phyloP scores from a whole-genome alignment of 2,797 vertebrate species.

The Diglossa cyanea region DNA sequence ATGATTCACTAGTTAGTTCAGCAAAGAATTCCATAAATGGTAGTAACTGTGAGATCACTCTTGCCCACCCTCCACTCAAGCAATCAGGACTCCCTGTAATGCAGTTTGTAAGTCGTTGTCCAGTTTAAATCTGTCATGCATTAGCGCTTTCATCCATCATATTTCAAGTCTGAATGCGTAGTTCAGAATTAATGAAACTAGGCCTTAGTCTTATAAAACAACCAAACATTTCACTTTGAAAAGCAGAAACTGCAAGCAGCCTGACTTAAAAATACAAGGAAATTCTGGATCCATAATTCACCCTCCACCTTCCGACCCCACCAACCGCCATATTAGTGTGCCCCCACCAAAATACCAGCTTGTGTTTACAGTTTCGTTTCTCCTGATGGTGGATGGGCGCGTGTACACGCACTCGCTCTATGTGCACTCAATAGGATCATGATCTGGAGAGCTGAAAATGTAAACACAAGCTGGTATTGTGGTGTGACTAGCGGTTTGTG shows the following conservation, averaged over 20 bases:
- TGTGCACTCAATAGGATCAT: slow-evolving; percentile 81
- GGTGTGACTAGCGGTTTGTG: slow-evolving; percentile 81
- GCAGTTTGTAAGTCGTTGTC: neutral
- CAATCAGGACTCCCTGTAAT: neutral
- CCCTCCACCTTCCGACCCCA: slow-evolving; percentile 77
- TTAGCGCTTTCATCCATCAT: neutral
- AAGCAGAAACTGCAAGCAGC: slow-evolving; percentile 74
- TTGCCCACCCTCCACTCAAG: neutral
- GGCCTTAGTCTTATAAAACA: slow-evolving; percentile 64
- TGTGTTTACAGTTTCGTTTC: slow-evolving; percentile 80
- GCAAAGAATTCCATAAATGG: neutral
- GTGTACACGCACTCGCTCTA: slow-evolving; percentile 79
- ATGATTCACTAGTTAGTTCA: neutral
- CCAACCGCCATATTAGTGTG: slow-evolving; percentile 81
- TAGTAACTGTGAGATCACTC: neutral
- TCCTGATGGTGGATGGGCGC: slow-evolving; percentile 79
- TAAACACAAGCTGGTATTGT: slow-evolving; percentile 85
- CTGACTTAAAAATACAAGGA: slow-evolving; percentile 78
- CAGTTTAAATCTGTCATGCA: neutral
- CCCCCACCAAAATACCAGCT: slow-evolving; percentile 84
- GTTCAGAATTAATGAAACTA: slow-evolving; percentile 47
- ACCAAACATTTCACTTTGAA: slow-evolving; percentile 65
- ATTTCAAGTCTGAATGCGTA: neutral
- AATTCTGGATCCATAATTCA: slow-evolving; percentile 80
- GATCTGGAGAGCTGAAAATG: slow-evolving; percentile 83